Conservation (phyloP, 2,888 invertebrate genomes). For the Hemithea aestivaria region DNA sequence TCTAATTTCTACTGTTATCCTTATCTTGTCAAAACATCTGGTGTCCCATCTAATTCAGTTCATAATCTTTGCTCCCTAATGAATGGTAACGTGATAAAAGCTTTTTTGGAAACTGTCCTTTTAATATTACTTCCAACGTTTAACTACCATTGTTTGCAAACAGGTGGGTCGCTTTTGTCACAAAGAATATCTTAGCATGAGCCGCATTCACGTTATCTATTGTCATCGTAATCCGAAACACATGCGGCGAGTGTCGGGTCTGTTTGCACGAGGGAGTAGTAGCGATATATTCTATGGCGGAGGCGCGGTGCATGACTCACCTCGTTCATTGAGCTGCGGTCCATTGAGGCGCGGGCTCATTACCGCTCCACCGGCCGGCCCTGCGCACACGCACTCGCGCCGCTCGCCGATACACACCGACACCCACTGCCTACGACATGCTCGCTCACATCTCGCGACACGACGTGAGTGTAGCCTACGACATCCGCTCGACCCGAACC, state of each 20-base stretch:
- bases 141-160: conserved; percentile 38
- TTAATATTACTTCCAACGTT: conserved; percentile 3
- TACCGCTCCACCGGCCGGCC: conserved; percentile 77
- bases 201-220: conserved; percentile 26
- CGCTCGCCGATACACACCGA: conserved; percentile 65
- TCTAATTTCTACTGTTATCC: too few species aligned
- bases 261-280: conserved; percentile 47
- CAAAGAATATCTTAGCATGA: conserved; percentile 21
- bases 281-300: conserved; percentile 62
- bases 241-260: conserved; percentile 55
- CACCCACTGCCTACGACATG: conserved; percentile 65
- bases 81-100: neutral
- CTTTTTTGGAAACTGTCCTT: conserved; percentile 6
- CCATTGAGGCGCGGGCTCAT: conserved; percentile 76
- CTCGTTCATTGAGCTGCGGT: conserved; percentile 62
- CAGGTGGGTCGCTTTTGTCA: conserved; percentile 23
- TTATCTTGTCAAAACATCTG: too few species aligned
- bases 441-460: conserved; percentile 61
- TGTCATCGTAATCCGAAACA: conserved; percentile 47
- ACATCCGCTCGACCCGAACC: conserved; percentile 54
- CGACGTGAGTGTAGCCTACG: conserved; percentile 71
- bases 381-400: conserved; percentile 66
- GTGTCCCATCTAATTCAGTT: neutral
- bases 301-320: conserved; percentile 74
- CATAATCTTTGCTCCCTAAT: conserved; percentile 5